Evolutionary conservation across 2,113 vertebrate genomes (phyloP).

Genomic region (Alligator mississippiensis): DNA sequence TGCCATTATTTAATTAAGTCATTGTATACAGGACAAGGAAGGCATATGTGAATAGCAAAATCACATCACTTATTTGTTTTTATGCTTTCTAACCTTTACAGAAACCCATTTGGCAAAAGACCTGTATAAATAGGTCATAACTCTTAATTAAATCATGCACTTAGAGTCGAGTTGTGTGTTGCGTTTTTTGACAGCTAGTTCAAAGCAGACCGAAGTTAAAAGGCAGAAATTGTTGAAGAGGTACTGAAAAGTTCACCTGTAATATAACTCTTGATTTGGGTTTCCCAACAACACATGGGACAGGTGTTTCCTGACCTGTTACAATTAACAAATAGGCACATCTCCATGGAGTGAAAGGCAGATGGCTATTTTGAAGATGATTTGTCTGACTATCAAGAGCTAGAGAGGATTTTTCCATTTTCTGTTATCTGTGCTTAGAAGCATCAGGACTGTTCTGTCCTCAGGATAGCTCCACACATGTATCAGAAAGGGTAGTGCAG

Average conservation of each 20-base stretch:
- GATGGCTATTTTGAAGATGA: neutral
- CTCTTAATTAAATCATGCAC: neutral
- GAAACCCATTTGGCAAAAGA: constrained; percentile 28
- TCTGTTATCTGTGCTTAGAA: neutral
- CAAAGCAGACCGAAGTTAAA: neutral
- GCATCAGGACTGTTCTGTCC: neutral
- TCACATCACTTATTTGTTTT: neutral
- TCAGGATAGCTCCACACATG: neutral
- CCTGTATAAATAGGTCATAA: constrained; percentile 23
- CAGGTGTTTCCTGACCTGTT: neutral
- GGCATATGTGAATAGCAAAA: neutral
- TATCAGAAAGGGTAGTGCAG: neutral
- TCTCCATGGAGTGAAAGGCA: neutral
- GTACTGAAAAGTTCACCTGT: accelerated
- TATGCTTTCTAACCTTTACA: neutral
- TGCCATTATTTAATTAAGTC: constrained; percentile 46
- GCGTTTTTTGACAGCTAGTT: neutral
- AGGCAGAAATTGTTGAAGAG: neutral
- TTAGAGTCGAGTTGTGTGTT: neutral
- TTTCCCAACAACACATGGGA: accelerated
- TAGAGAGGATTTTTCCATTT: neutral
- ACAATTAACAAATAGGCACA: neutral
- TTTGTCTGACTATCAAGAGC: neutral
- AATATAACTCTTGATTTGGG: neutral
- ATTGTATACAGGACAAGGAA: constrained; percentile 12